phyloP scores from a whole-genome alignment of 2,888 invertebrate species.

The Conchocele bisecta region DNA sequence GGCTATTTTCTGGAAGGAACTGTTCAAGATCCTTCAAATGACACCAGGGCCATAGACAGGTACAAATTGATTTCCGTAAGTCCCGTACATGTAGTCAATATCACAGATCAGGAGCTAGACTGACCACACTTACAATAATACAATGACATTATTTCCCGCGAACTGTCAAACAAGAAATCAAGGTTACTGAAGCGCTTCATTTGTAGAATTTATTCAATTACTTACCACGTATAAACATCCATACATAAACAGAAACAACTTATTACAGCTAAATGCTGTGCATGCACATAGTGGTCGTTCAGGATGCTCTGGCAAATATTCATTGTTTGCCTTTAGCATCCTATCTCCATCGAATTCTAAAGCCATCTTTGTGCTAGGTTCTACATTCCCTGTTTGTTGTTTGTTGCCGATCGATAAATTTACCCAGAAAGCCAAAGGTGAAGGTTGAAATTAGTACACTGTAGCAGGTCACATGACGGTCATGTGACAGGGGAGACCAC shows the following conservation, averaged over 20 bases:
- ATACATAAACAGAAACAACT: constrained; percentile 69
- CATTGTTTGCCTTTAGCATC: constrained; percentile 47
- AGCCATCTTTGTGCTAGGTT: constrained; percentile 52
- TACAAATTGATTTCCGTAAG: too few species aligned
- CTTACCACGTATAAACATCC: constrained; percentile 71
- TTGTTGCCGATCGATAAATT: too few species aligned
- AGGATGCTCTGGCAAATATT: constrained; percentile 38
- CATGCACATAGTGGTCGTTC: constrained; percentile 67
- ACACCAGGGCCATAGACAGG: too few species aligned
- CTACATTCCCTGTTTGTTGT: too few species aligned
- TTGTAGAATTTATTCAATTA: too few species aligned
- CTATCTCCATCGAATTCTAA: constrained; percentile 54
- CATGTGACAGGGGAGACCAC: constrained; percentile 8
- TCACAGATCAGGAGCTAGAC: too few species aligned
- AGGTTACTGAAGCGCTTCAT: too few species aligned
- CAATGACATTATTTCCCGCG: constrained; percentile 12
- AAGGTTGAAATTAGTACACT: not conserved
- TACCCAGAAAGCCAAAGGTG: not conserved
- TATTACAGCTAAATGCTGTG: constrained; percentile 71
- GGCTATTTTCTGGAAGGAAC: too few species aligned
- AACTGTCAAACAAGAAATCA: constrained; percentile 5
- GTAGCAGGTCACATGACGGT: constrained; percentile 16
- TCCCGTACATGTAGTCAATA: too few species aligned
- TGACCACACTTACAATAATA: too few species aligned
- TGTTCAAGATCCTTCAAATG: too few species aligned